phyloP scores from a whole-genome alignment of 2,113 vertebrate genomes.

The Thryonomys swinderianus region DNA sequence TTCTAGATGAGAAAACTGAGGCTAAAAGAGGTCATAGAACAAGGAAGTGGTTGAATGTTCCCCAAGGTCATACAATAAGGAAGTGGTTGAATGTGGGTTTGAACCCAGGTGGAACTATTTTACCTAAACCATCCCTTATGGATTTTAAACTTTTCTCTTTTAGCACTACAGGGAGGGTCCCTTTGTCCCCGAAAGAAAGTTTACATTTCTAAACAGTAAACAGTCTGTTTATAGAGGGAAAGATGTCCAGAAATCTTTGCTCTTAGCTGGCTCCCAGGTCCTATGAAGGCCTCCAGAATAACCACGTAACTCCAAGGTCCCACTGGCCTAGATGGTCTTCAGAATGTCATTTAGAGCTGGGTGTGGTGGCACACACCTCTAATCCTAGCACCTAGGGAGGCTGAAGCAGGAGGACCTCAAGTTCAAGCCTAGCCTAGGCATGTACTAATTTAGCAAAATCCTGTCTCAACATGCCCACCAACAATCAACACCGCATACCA shows the following conservation, averaged over 20 bases:
- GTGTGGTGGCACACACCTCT: background rate
- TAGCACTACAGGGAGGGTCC: background rate
- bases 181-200: constrained; percentile 10
- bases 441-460: background rate
- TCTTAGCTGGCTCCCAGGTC: background rate
- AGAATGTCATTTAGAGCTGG: background rate
- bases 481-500: no score
- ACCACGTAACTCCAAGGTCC: background rate
- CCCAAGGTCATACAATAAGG: background rate
- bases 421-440: background rate
- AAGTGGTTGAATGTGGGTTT: background rate
- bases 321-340: background rate
- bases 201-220: background rate
- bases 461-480: background rate
- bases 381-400: background rate
- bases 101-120: background rate
- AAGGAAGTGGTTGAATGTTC: background rate
- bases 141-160: constrained; percentile 20
- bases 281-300: background rate
- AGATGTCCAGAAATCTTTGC: background rate
- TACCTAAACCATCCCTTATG: background rate
- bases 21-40: background rate
- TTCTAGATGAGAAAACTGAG: background rate
- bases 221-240: background rate
- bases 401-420: background rate